phyloP scores from a whole-genome alignment of 2,888 invertebrate genomes.

The Thysanoteuthis rhombus region DNA sequence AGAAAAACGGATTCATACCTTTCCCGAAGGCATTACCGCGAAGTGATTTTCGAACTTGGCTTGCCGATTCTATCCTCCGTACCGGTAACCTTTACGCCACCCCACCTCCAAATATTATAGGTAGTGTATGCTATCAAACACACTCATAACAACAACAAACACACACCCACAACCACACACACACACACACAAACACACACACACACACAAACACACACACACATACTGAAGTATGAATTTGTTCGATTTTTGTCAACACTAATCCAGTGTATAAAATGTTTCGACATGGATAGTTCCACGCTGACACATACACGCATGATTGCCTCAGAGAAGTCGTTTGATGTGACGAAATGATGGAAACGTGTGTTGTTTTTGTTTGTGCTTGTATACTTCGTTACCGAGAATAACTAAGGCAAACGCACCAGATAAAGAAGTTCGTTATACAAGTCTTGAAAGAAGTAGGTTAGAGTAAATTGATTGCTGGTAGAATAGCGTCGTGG shows the following conservation, averaged over 20 bases:
- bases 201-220: too few relatives aligned
- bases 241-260: background rate
- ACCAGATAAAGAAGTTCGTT: background rate
- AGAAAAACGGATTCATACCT: too few relatives aligned
- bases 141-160: too few relatives aligned
- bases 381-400: background rate
- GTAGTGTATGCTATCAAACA: too few relatives aligned
- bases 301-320: background rate
- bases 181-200: too few relatives aligned
- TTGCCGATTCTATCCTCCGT: too few relatives aligned
- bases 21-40: too few relatives aligned
- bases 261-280: background rate
- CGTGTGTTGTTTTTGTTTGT: background rate
- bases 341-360: background rate
- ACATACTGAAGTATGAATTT: too few relatives aligned
- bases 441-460: background rate
- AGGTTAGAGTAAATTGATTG: background rate
- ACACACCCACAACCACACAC: too few relatives aligned
- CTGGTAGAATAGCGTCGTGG: background rate
- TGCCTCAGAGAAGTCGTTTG: background rate
- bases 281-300: background rate
- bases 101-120: too few relatives aligned
- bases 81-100: too few relatives aligned
- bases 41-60: too few relatives aligned
- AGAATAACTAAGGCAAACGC: background rate